Percentiles rank a stretch among this genome's conserved stretches.
Conservation (phyloP, 2,113 vertebrate species). For the Oxygymnocypris stewartii region DNA sequence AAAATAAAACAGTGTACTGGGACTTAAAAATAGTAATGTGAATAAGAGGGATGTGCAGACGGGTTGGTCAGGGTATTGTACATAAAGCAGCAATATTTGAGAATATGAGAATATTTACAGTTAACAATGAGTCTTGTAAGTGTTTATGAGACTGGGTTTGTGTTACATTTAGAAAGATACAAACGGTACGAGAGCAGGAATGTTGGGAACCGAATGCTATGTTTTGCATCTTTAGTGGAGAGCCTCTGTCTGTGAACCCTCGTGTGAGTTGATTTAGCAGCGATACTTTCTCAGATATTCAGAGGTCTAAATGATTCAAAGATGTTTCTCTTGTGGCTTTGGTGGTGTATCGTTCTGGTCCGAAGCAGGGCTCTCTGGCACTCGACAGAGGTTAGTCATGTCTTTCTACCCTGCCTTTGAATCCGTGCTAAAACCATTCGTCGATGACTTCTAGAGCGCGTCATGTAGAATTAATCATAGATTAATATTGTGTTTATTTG, state of each 20-base stretch:
- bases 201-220: not conserved
- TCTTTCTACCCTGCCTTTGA: not conserved
- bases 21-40: no score
- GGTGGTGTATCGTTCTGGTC: conserved; percentile 10
- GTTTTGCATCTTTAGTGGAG: not conserved
- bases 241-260: not conserved
- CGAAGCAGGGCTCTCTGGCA: not conserved
- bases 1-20: no score
- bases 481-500: not conserved
- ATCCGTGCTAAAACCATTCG: not conserved
- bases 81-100: no score
- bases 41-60: no score
- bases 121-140: no score
- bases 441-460: not conserved
- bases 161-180: not conserved
- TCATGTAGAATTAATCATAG: not conserved
- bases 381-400: conserved; percentile 21
- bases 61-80: no score
- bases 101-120: no score
- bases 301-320: conserved; percentile 58
- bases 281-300: not conserved
- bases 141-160: no score
- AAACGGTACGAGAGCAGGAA: not conserved
- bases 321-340: conserved; percentile 56
- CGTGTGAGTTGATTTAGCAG: not conserved